Evolutionary conservation across 2,113 vertebrate species (phyloP).

Genomic region (Dipodomys spectabilis): DNA sequence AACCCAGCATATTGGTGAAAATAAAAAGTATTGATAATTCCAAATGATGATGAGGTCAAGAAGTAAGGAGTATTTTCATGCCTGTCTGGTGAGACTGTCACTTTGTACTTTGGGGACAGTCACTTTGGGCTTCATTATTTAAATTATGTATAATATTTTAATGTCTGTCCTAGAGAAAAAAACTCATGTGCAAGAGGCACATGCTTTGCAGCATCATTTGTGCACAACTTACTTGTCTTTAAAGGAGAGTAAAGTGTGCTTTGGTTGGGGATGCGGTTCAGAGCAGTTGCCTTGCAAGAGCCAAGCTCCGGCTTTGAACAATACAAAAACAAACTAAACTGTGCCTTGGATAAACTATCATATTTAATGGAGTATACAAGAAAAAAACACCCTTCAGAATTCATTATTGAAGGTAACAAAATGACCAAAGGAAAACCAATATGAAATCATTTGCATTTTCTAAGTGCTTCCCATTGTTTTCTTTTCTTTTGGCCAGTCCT

Average conservation of each 20-base stretch:
- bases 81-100: not conserved
- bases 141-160: not conserved
- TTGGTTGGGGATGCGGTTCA: too few species aligned
- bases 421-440: not conserved
- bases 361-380: not conserved
- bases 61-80: not conserved
- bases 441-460: not conserved
- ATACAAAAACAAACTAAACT: not conserved
- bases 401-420: conserved; percentile 11
- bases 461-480: not conserved
- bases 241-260: not conserved
- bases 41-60: not conserved
- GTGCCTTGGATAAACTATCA: not conserved
- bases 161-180: not conserved
- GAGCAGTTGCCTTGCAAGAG: too few species aligned
- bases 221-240: conserved; percentile 18
- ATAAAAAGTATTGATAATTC: not conserved
- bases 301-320: too few species aligned
- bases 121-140: conserved; percentile 1
- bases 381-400: not conserved
- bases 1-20: not conserved
- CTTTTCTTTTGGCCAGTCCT: too few species aligned
- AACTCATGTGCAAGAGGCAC: not conserved
- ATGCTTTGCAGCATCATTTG: not conserved
- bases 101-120: not conserved